phyloP scores from a whole-genome alignment of 2,113 vertebrate species.

The Psophia crepitans region DNA sequence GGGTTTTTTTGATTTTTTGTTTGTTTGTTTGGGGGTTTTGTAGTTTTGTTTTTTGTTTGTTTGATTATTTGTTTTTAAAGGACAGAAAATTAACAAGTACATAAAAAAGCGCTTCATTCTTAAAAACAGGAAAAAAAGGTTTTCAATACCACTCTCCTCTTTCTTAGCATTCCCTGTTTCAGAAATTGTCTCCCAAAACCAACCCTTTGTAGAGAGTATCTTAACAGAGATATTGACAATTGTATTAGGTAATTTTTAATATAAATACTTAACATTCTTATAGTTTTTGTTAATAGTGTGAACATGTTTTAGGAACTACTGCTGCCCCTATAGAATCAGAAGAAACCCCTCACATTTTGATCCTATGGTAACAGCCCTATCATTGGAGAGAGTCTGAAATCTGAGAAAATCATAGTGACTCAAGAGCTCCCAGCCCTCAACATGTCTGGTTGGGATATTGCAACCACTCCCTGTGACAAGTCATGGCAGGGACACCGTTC shows the following conservation, averaged over 20 bases:
- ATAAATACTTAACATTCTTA: background rate
- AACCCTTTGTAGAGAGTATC: background rate
- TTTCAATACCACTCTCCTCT: background rate
- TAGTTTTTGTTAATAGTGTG: background rate
- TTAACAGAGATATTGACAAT: background rate
- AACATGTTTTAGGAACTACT: background rate
- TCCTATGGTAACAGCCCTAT: background rate
- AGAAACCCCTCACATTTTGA: background rate
- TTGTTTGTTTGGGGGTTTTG: too few relatives aligned
- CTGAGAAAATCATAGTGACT: background rate
- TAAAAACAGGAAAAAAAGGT: background rate
- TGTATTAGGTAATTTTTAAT: rapidly evolving
- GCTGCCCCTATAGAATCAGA: background rate
- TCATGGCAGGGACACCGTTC: background rate
- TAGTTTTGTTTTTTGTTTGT: background rate
- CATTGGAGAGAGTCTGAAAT: background rate
- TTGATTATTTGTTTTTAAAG: background rate
- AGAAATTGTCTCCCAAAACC: background rate
- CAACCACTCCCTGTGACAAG: background rate
- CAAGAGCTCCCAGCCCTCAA: background rate
- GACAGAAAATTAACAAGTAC: background rate
- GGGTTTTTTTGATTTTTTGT: too few relatives aligned
- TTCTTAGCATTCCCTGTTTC: background rate
- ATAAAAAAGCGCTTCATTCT: background rate
- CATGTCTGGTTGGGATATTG: background rate